Evolutionary conservation across 1,140 invertebrate species (phyloP).

Genomic region (Trichonephila clavipes): DNA sequence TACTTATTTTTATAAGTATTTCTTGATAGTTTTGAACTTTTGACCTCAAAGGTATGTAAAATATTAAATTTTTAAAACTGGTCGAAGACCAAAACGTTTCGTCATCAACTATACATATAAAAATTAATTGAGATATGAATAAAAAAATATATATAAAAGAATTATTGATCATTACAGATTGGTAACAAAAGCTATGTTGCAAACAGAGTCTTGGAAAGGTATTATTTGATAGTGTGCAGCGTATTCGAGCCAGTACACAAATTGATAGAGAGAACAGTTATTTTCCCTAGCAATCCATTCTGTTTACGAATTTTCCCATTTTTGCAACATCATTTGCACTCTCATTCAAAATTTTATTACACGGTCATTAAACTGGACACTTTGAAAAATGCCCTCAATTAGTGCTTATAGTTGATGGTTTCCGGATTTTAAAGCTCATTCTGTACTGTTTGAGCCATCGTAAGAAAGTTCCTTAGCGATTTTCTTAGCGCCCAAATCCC

Average conservation of each 20-base stretch:
- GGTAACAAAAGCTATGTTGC: no score
- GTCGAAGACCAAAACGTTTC: no score
- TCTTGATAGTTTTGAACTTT: no score
- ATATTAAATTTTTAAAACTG: no score
- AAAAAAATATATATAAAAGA: no score
- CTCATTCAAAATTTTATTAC: slow-evolving; percentile 2
- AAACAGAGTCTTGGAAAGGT: no score
- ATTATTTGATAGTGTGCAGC: no score
- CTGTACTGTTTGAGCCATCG: neutral
- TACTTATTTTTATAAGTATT: no score
- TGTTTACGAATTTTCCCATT: neutral
- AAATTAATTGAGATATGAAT: no score
- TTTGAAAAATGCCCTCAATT: slow-evolving; percentile 30
- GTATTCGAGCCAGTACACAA: neutral
- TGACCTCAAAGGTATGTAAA: no score
- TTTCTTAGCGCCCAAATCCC: neutral
- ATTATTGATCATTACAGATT: no score
- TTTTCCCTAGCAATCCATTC: neutral
- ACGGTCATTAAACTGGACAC: neutral
- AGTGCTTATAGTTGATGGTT: slow-evolving; percentile 12
- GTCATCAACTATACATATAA: no score
- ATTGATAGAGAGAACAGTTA: neutral
- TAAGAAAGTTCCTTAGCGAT: neutral
- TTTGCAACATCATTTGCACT: neutral
- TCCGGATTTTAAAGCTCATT: slow-evolving; percentile 4